Conservation (phyloP, 2,797 vertebrate species). For the Pygocentrus nattereri region DNA sequence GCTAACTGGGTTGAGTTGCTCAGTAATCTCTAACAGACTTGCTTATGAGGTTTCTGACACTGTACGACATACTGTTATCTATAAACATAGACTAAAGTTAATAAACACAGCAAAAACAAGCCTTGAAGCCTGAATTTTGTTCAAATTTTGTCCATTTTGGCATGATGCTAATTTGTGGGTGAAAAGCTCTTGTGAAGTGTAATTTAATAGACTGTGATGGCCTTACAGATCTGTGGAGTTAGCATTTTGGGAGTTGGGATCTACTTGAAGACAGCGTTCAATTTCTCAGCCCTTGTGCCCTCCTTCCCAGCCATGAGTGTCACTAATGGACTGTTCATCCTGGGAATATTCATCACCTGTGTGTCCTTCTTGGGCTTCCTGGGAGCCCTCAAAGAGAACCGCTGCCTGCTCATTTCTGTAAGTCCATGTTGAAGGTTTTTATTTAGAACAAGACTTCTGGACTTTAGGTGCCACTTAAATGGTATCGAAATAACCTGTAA, state of each 20-base stretch:
- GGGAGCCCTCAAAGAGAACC: conserved; percentile 82
- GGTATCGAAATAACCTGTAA: no score
- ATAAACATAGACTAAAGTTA: no score
- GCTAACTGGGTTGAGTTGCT: no score
- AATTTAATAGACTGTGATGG: background rate
- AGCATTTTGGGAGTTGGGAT: conserved; percentile 68
- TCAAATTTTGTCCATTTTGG: no score
- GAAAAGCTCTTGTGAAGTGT: background rate
- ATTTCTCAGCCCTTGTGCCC: conserved; percentile 57
- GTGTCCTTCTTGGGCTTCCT: conserved; percentile 83
- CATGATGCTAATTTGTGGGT: no score
- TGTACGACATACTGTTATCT: no score
- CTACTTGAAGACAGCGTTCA: conserved; percentile 64
- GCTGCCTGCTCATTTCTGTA: conserved; percentile 81
- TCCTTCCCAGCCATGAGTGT: conserved; percentile 63
- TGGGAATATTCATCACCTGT: conserved; percentile 79
- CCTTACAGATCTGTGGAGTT: conserved; percentile 73
- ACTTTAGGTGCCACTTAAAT: no score
- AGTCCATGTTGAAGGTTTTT: background rate
- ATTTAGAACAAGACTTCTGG: background rate
- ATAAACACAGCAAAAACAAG: no score
- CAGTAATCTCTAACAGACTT: no score
- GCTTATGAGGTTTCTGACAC: no score
- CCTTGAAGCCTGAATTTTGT: no score
- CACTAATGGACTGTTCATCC: conserved; percentile 71